Evolutionary conservation across 2,888 invertebrate species (phyloP), one percentile per base, ranked within the genome.

Genomic region (Oligia latruncula): DNA sequence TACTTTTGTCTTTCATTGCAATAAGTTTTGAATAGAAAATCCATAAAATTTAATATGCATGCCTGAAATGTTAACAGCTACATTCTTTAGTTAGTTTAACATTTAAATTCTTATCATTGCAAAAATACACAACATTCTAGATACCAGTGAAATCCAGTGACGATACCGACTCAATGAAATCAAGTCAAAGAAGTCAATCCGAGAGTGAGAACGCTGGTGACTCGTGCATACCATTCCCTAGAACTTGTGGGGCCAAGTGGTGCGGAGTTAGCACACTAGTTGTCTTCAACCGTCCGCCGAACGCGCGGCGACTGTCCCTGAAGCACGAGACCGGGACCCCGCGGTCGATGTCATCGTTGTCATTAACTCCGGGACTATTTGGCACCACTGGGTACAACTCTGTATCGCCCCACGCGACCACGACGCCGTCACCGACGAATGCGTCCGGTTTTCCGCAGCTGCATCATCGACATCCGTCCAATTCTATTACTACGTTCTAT

Each of bases 161-260:
- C 78, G 97, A 97, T 83, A 93, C 93, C 4, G 96, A 97, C 86
- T 96, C 96, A 3, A 95, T 96, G 92, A 97, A 96, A 87, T 96
- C 96, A 29, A 96, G 96, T 84, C 97, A 96, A 90, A 90, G 96
- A 84, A 96, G 96, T 88, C 96, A 96, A 83, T 97, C 97, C 0
- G 97, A 97, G 81, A 95, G 96, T 84, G 97, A 96, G 84, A 96
- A 96, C 85, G 97, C 97, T 0, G 97, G 97, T 58, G 98, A 98
- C 91, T 98, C 98, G 13, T 98, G 98, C 92, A 98, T 99, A 88
- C 99, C 99, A 0, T 99, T 99, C 94, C 99, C 99, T 0, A 97
- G 99, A 76, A 99, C 99, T 0, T 99, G 99, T 17, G 99, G 99
- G 1, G 99, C 99, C 0, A 98, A 98, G 90, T 99, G 99, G 97